Base-by-base conservation (phyloP, 2,888 invertebrate genomes). In the Sisyra terminalis region DNA sequence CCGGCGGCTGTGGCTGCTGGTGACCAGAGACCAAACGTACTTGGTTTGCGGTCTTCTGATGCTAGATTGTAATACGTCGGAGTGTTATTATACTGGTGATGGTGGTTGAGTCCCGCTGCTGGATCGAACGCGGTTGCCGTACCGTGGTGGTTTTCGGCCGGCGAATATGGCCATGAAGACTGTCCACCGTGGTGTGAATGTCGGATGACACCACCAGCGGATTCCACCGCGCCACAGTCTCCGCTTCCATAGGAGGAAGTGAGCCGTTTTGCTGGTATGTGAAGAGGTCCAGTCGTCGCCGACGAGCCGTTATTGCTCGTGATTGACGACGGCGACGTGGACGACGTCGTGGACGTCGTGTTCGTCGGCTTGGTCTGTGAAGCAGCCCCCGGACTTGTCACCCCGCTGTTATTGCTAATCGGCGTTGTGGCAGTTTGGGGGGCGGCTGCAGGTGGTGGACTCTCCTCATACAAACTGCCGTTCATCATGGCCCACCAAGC, bases 401-500 rank as follows among this genome's bases (percentile, higher is more conserved):
- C 58, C 41, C 63, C 63, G 48, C 59, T 60, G 7, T 24, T 24
- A 24, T 24, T 24, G 49, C 68, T 69, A 44, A 59, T 57, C 32
- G 61, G 58, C 41, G 59, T 54, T 48, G 69, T 67, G 46, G 66
- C 65, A 31, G 61, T 47, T 14, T 46, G 45, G 32, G 48, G 57
- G 43, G 55, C 40, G 60, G 50, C 46, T 35, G 46, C 47, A 43
- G 59, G 58, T 45, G 71, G 71, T 51, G 69, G 72, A 50, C 69
- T 69, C 56, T 70, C 70, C 57, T 81, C 81, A 64, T 81, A 81
- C 70, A 81, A 81, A 53, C 78, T 70, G 66, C 80, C 78, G 77
- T 80, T 82, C 80, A 80, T 80, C 79, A 81, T 80, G 69, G 75
- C 74, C 77, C 81, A 81, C 79, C 80, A 80, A 70, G 78, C 76